Conservation (phyloP, 1,140 invertebrate species). For the Brachionus plicatilis region DNA sequence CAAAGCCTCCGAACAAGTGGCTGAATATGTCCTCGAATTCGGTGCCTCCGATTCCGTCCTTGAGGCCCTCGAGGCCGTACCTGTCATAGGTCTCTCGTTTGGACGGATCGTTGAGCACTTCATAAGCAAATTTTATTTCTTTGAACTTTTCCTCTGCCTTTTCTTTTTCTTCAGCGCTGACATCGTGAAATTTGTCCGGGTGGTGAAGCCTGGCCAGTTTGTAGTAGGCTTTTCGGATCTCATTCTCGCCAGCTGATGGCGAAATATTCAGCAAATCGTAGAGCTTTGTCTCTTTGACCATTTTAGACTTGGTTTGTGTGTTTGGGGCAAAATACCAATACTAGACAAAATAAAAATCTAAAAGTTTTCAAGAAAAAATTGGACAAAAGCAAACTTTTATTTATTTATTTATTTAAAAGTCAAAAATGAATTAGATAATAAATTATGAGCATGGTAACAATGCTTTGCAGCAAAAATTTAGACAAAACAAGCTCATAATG, state of each 20-base stretch:
- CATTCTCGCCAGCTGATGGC: background rate
- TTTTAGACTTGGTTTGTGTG: background rate
- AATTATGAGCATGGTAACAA: background rate
- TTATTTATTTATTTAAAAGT: background rate
- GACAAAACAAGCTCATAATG: background rate
- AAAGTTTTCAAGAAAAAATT: background rate
- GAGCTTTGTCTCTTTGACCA: slow-evolving; percentile 31
- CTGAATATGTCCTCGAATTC: slow-evolving; percentile 32
- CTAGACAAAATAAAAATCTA: slow-evolving; percentile 2
- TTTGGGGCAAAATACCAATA: background rate
- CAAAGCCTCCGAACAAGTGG: slow-evolving; percentile 17
- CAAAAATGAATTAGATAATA: background rate
- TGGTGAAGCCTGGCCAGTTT: slow-evolving; percentile 97
- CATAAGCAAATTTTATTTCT: slow-evolving; percentile 40
- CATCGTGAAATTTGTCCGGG: slow-evolving; percentile 91
- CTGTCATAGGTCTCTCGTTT: slow-evolving; percentile 37
- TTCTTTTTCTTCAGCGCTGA: slow-evolving; percentile 71
- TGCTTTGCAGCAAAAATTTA: background rate
- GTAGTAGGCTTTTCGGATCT: slow-evolving; percentile 66
- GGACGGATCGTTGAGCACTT: slow-evolving; percentile 19
- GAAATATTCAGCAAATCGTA: slow-evolving; percentile 39
- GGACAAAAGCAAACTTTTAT: background rate
- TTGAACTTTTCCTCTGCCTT: slow-evolving; percentile 73
- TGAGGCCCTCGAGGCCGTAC: slow-evolving; percentile 35
- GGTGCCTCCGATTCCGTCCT: slow-evolving; percentile 35